A percentile compares a stretch with the other conserved stretches of the same genome.
These are phyloP conservation scores for Gracilinanus agilis DNA, from an alignment of 2,113 vertebrate species.

Conservation along the genomic window DNA sequence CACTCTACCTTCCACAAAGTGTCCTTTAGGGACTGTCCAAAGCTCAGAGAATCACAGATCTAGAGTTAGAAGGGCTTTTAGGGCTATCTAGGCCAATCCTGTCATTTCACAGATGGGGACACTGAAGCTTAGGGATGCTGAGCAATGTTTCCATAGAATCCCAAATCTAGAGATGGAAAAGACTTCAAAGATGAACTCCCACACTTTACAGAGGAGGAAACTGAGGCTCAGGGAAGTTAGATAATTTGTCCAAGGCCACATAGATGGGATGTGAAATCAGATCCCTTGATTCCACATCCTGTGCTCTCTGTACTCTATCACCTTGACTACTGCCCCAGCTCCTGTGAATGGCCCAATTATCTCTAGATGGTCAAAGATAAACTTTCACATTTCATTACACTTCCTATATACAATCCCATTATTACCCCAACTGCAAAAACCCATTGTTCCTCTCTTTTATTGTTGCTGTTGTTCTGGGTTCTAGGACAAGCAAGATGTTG, in stretches of 20 bases:
- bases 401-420: not conserved
- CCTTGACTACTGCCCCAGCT: not conserved
- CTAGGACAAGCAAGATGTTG: constrained; percentile 93
- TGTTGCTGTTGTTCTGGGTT: constrained; percentile 43
- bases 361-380: not conserved
- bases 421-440: not conserved
- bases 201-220: not conserved
- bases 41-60: not conserved
- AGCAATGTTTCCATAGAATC: not conserved
- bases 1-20: not conserved
- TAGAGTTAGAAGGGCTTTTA: not conserved
- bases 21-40: not conserved
- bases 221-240: not conserved
- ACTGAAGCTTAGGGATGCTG: not conserved
- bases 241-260: not conserved
- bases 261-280: not conserved
- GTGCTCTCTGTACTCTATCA: not conserved
- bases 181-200: not conserved
- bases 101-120: not conserved
- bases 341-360: not conserved
- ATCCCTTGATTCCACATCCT: not conserved
- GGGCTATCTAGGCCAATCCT: not conserved
- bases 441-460: constrained; percentile 46
- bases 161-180: not conserved
- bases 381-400: constrained; percentile 32